phyloP scores from a whole-genome alignment of 2,888 invertebrate genomes.

The Leucania comma region DNA sequence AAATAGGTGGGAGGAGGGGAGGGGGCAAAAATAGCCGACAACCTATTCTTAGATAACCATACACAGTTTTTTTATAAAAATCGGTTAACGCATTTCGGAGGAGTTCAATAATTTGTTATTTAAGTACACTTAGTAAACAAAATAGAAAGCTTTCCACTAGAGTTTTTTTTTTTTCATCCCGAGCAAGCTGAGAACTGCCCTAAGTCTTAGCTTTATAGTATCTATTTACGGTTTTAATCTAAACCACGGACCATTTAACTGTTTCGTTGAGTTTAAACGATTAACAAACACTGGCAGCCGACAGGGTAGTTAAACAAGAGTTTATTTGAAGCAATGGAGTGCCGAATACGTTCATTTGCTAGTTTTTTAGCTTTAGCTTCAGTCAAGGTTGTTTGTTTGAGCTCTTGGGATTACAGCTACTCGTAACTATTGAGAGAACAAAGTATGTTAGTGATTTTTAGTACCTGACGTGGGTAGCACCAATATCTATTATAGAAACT shows the following conservation, averaged over 20 bases:
- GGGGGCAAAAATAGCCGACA: too few relatives aligned
- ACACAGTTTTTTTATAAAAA: too few relatives aligned
- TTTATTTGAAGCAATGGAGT: constrained; percentile 16
- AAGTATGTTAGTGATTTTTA: neutral
- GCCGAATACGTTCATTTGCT: constrained; percentile 9
- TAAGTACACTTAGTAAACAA: neutral
- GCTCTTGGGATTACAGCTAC: neutral
- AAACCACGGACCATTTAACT: constrained; percentile 23
- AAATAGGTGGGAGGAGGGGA: too few relatives aligned
- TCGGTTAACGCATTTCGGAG: too few relatives aligned
- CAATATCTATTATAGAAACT: too few relatives aligned
- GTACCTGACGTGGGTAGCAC: too few relatives aligned
- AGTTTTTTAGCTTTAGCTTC: constrained; percentile 6
- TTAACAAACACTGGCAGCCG: constrained; percentile 18
- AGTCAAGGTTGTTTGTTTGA: neutral
- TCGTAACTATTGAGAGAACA: neutral
- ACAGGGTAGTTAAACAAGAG: constrained; percentile 23
- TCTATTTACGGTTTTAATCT: constrained; percentile 1
- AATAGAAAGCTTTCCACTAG: neutral
- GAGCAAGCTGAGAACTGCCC: neutral
- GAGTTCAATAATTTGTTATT: too few relatives aligned
- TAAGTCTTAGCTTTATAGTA: neutral
- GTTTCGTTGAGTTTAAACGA: constrained; percentile 16
- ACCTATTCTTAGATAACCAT: too few relatives aligned
- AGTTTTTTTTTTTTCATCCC: neutral